A percentile compares a stretch with the other conserved stretches of the same genome.
Conservation (phyloP, 2,113 vertebrate genomes). For the Colinus virginianus region DNA sequence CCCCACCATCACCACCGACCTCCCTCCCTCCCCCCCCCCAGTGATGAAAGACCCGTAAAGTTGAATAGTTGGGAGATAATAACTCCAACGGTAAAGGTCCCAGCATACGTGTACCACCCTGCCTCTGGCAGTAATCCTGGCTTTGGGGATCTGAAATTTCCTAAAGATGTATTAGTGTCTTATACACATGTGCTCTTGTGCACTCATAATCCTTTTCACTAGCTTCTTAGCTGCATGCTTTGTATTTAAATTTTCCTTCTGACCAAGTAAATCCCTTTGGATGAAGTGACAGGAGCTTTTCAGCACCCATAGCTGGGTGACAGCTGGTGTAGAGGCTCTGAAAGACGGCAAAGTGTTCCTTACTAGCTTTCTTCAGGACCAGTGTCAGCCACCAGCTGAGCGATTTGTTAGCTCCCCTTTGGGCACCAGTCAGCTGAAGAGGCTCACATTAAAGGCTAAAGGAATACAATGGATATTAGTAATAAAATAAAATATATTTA, state of each 20-base stretch:
- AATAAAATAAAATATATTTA: neutral
- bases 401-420: constrained; percentile 82
- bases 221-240: constrained; percentile 87
- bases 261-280: constrained; percentile 94
- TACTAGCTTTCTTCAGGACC: constrained; percentile 83
- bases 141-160: constrained; percentile 90
- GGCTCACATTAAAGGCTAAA: constrained; percentile 80
- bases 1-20: neutral
- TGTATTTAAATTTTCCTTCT: constrained; percentile 90
- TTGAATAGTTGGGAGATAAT: constrained; percentile 83
- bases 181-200: constrained; percentile 90
- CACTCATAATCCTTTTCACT: constrained; percentile 90
- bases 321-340: constrained; percentile 94
- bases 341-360: constrained; percentile 88
- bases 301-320: constrained; percentile 92
- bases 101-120: constrained; percentile 78
- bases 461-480: constrained; percentile 82
- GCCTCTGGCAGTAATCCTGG: constrained; percentile 87
- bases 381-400: constrained; percentile 88
- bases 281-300: constrained; percentile 97
- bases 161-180: constrained; percentile 93
- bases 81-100: constrained; percentile 76
- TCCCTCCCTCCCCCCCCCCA: neutral
- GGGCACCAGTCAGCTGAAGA: constrained; percentile 84
- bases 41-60: constrained; percentile 82